Base-by-base conservation (phyloP, 1,140 invertebrate species). In the Diprion similis region DNA sequence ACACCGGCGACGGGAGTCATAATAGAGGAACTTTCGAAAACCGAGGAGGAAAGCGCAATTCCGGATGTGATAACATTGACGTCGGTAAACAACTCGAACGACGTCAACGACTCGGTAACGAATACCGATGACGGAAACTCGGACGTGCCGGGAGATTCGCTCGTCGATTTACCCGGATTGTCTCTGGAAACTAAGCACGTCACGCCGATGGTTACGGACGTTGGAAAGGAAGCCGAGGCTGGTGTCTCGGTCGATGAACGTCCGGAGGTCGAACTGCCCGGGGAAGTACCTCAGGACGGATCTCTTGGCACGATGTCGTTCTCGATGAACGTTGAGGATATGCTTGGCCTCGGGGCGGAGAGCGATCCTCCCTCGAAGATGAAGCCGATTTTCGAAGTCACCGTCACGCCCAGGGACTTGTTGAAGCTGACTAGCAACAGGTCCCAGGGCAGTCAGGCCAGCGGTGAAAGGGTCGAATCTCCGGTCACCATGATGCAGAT, bases 1-100 rank as follows among this genome's bases (percentile, higher is more conserved):
- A 71, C 64, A 45, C 24, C 24, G 24, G 68, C 76, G 0, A 79
- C 76, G 19, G 77, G 82, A n/a, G 72, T 86, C 2, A 71, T 85
- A 18, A 88, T 87, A 69, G 85, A 88, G 66, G 86, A 88, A 72
- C 76, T 88, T n/a, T 79, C 73, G 9, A 81, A 79, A 24, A 74
- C 78, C 0, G 78, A 83, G 13, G 75, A 82, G 11, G 46, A 72
- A 24, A 3, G 18, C 13, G 8, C 13, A 10, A 51, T 3, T 15
- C 11, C 51, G 51, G 11, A 59, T 4, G 8, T 17, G n/a, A 37
- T 37, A 37, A 37, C 24, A 6, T 37, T 37, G 24, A 37, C 24
- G 24, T 37, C 24, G 24, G 24, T 37, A 37, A 37, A 6, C 24
- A 37, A 37, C 24, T 9, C 24, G 8, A 46, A 72, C 71, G 48